Percentiles rank a stretch among this genome's conserved stretches.
Evolutionary conservation across 2,113 vertebrate genomes (phyloP).

Genomic region (Numenius arquata): DNA sequence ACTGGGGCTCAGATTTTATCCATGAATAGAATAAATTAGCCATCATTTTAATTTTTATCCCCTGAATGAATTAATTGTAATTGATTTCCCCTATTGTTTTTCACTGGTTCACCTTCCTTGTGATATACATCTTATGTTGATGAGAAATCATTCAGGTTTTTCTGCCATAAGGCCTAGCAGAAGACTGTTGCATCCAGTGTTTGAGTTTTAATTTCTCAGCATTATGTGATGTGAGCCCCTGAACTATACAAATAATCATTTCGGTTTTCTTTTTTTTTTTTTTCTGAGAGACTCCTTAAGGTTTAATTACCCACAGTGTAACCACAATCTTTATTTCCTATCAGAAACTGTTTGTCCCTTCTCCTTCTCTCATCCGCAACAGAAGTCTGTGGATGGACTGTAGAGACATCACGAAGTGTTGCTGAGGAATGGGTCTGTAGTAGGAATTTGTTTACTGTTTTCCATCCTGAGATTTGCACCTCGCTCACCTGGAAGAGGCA

Average conservation of each 20-base stretch:
- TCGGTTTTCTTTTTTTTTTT: not conserved
- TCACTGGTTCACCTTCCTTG: not conserved
- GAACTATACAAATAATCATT: not conserved
- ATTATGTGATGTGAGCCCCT: not conserved
- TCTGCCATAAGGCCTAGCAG: not conserved
- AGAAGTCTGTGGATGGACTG: not conserved
- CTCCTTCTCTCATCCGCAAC: not conserved
- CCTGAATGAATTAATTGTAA: not conserved
- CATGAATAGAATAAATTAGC: not conserved
- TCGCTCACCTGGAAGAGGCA: not conserved
- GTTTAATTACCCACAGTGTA: not conserved
- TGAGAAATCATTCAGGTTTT: not conserved
- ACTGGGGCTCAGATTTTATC: not conserved
- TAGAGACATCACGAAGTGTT: not conserved
- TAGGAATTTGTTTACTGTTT: not conserved
- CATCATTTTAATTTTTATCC: not conserved
- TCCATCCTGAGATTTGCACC: not conserved
- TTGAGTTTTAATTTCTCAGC: not conserved
- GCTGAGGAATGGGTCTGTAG: not conserved
- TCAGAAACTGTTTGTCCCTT: not conserved
- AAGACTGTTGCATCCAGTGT: not conserved
- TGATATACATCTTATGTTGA: not conserved
- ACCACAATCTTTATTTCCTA: not conserved
- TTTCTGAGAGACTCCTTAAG: not conserved
- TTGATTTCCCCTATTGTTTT: not conserved